Evolutionary conservation across 2,888 invertebrate species (phyloP).

Genomic region (Lissonota sp.): DNA sequence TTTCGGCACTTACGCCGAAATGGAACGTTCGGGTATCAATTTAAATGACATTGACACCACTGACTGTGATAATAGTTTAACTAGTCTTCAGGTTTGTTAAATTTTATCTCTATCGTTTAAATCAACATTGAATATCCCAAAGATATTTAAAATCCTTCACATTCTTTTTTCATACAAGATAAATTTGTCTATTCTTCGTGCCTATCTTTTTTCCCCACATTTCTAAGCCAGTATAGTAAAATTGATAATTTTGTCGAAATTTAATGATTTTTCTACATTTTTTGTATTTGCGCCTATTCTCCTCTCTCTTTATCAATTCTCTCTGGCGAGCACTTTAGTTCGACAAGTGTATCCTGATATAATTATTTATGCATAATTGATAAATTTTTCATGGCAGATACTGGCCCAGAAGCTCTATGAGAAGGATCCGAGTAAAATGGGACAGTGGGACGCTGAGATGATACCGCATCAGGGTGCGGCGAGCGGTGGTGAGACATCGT

Average conservation of each 20-base stretch:
- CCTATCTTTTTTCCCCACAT: too few relatives aligned
- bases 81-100: constrained; percentile 89
- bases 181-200: too few relatives aligned
- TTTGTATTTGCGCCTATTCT: too few relatives aligned
- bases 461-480: constrained; percentile 79
- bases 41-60: constrained; percentile 98
- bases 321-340: too few relatives aligned
- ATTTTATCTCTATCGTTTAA: constrained; percentile 25
- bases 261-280: too few relatives aligned
- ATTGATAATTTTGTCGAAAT: too few relatives aligned
- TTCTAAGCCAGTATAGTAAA: too few relatives aligned
- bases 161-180: too few relatives aligned
- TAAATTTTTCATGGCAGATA: constrained; percentile 84
- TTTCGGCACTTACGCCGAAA: constrained; percentile 96
- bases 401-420: constrained; percentile 92
- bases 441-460: constrained; percentile 86
- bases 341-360: neutral
- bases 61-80: constrained; percentile 97
- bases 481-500: constrained; percentile 85
- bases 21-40: constrained; percentile 95
- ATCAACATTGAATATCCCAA: too few relatives aligned
- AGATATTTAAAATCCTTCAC: too few relatives aligned
- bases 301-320: too few relatives aligned
- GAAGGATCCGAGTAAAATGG: constrained; percentile 92
- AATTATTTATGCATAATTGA: constrained; percentile 11